Evolutionary conservation across 2,888 invertebrate genomes (phyloP), one percentile per base, ranked within the genome.

Genomic region (Orthosia gothica): DNA sequence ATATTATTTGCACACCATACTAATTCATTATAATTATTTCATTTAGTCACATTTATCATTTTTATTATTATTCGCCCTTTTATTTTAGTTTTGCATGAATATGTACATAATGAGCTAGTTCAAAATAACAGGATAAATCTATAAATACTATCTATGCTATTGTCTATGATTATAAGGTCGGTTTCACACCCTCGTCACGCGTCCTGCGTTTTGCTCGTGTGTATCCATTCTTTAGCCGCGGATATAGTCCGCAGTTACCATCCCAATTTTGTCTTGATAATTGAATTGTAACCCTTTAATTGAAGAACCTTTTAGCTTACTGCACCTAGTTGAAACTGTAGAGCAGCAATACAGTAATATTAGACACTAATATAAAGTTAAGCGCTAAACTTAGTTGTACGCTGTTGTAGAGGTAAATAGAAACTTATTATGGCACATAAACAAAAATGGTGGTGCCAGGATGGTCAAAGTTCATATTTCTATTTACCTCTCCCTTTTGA

Each of bases 1-100:
- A 80, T 94, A 94, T 96, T 90, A 93, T 95, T 95, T 96, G 95
- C 96, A 94, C 94, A 90, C 88, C 95, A 94, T 92, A 66, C 84
- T 90, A 94, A 93, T 93, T 85, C 93, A 93, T 94, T 89, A 76
- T 87, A 62, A 80, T 81, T 82, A 83, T 83, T 80, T 83, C 74
- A 83, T 88, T 87, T 87, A 87, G 80, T 84, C 40, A 83, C 85
- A 85, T 86, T 84, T 88, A 88, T 85, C 87, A 89, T 89, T 89
- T 85, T 81, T 90, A 89, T 90, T 89, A 89, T 91, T 90, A 90
- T 89, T 93, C 93, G 95, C 94, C 90, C 87, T 92, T 81, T 93
- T 92, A 92, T 92, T 90, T 91, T 92, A 90, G 91, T 93, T 85
- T 91, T 89, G 92, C 93, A 92, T 91, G 90, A 76, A 63, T 77